Evolutionary conservation across 2,888 invertebrate species (phyloP), one percentile per base, ranked within the genome.

Genomic region (Callosobruchus maculatus): DNA sequence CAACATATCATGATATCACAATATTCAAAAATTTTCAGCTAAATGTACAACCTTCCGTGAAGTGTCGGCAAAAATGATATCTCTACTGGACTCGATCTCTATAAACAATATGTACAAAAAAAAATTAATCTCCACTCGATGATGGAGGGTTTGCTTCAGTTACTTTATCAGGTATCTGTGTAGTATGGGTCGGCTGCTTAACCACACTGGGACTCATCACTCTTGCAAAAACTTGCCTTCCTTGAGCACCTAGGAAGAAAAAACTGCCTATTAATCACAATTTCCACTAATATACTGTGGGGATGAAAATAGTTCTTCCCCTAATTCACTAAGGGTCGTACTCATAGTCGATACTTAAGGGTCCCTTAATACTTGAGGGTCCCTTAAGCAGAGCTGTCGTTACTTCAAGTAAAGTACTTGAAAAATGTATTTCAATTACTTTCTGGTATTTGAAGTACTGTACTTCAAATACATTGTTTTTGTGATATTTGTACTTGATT

Each of bases 181-280:
- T 76, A 13, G 80, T 74, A 20, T 74, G 26, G 7, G 81, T 73
- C 22, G 75, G 31, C 67, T 77, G 78, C 73, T 82, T 84, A 21
- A 83, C 78, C n/a, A 82, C 21, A 18, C 74, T 79, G 2, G 89
- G 88, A 80, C 85, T 88, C 82, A 89, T 87, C 26, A 89, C 88
- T 74, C 89, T 82, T 0, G 89, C 89, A 81, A 88, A 88, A 49
- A 89, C 87, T 82, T 88, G 89, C 75, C 87, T 82, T 72, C 84
- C 83, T 78, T 84, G 85, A 26, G 84, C 77, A 74, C 84, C 86
- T 86, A 73, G 21, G 82, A 80, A 22, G 7, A 30, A 49, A 31
- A 70, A 9, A 49, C 13, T 31, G n/a, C 30, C 20, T n/a, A n/a
- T n/a, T n/a, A n/a, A n/a, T n/a, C n/a, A n/a, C n/a, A n/a, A n/a